Evolutionary conservation across 2,888 invertebrate genomes (phyloP).

Genomic region (Mycalesis mineus): DNA sequence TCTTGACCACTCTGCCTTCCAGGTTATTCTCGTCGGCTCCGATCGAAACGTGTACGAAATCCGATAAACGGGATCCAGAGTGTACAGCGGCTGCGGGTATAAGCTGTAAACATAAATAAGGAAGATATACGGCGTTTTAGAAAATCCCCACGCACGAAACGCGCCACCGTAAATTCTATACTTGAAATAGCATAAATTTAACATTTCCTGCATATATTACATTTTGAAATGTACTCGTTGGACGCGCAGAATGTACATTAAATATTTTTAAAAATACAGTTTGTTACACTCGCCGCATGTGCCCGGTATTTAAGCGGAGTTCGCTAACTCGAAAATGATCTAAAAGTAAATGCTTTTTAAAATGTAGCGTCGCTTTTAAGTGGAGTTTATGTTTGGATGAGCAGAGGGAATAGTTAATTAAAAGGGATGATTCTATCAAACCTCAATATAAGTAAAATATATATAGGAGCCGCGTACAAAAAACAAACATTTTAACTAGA

Average conservation of each 20-base stretch:
- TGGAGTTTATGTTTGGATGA: not conserved
- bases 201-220: constrained; percentile 33
- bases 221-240: constrained; percentile 23
- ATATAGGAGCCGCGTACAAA: no score
- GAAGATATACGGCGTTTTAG: constrained; percentile 72
- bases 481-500: no score
- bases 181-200: constrained; percentile 65
- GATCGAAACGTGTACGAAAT: constrained; percentile 70
- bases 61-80: constrained; percentile 73
- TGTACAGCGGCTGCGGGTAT: constrained; percentile 59
- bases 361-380: not conserved
- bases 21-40: constrained; percentile 35
- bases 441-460: no score
- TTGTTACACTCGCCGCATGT: not conserved
- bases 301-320: not conserved
- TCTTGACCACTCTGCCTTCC: not conserved
- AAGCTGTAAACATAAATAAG: constrained; percentile 76
- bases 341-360: not conserved
- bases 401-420: no score
- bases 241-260: constrained; percentile 1
- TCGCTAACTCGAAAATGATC: not conserved
- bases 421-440: no score
- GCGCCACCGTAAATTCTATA: constrained; percentile 59
- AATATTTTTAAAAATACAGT: not conserved
- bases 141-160: constrained; percentile 70